These are phyloP conservation scores for Nymphalis c-album DNA, from an alignment of 2,888 invertebrate species.

Conservation along the genomic window DNA sequence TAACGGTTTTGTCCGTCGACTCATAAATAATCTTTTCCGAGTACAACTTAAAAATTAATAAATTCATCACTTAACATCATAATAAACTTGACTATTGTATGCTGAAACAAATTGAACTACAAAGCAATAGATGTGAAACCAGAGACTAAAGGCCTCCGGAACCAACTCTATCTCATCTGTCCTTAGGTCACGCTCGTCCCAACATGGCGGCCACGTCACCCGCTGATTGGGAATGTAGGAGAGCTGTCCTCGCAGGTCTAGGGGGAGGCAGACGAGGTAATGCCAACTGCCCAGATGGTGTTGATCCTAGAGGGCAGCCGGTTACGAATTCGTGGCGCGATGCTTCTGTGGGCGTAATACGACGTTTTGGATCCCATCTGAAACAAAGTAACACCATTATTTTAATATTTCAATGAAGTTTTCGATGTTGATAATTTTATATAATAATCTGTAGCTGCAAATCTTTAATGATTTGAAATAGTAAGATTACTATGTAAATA, in stretches of 20 bases:
- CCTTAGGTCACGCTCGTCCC: slow-evolving; percentile 82
- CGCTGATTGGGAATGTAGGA: slow-evolving; percentile 84
- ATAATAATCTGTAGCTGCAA: too few relatives aligned
- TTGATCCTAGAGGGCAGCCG: slow-evolving; percentile 69
- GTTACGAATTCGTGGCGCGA: slow-evolving; percentile 91
- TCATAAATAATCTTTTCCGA: not conserved
- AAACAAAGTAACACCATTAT: slow-evolving; percentile 28
- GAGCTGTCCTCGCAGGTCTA: slow-evolving; percentile 60
- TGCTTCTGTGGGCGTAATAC: slow-evolving; percentile 95
- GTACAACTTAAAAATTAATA: not conserved
- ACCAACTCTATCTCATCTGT: slow-evolving; percentile 56
- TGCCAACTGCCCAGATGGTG: slow-evolving; percentile 75
- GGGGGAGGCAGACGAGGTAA: slow-evolving; percentile 66
- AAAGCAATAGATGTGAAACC: not conserved
- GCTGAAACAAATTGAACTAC: slow-evolving; percentile 12
- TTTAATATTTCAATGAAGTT: not conserved
- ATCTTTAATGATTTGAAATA: too few relatives aligned
- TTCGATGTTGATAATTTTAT: too few relatives aligned
- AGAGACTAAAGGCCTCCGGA: slow-evolving; percentile 37
- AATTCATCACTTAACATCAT: not conserved
- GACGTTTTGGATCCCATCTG: slow-evolving; percentile 95
- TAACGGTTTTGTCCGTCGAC: not conserved
- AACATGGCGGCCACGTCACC: slow-evolving; percentile 85
- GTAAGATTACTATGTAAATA: too few relatives aligned
- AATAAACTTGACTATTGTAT: not conserved